Conservation (phyloP, 2,113 vertebrate genomes). For the Erpornis zantholeuca region DNA sequence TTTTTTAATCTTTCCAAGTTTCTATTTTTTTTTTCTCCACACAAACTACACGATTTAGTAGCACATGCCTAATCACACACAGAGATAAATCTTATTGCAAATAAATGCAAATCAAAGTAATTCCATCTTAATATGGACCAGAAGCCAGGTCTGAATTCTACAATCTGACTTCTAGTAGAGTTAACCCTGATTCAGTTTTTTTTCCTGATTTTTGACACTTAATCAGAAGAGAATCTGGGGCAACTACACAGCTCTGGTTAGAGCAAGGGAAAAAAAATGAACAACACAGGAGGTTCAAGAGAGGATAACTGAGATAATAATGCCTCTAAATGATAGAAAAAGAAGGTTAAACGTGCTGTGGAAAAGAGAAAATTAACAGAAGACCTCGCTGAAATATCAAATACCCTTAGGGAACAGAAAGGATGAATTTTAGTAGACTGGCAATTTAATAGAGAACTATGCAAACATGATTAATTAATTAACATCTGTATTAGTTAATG, state of each 20-base stretch:
- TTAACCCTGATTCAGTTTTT: neutral
- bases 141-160: neutral
- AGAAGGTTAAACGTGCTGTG: neutral
- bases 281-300: neutral
- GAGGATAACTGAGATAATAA: neutral
- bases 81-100: neutral
- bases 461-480: slow-evolving; percentile 43
- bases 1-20: neutral
- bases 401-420: slow-evolving; percentile 17
- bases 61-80: neutral
- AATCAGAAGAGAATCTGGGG: neutral
- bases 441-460: neutral
- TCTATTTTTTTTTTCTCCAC: neutral
- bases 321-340: neutral
- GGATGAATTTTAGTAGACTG: neutral
- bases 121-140: neutral
- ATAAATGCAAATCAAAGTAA: neutral
- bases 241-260: neutral
- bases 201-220: neutral
- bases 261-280: neutral
- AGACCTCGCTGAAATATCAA: neutral
- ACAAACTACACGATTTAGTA: neutral
- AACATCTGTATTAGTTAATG: slow-evolving; percentile 25
- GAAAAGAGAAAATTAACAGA: neutral
- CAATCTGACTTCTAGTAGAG: neutral